These are phyloP conservation scores for Diploptera punctata DNA, from an alignment of 2,888 invertebrate genomes.

Conservation along the genomic window DNA sequence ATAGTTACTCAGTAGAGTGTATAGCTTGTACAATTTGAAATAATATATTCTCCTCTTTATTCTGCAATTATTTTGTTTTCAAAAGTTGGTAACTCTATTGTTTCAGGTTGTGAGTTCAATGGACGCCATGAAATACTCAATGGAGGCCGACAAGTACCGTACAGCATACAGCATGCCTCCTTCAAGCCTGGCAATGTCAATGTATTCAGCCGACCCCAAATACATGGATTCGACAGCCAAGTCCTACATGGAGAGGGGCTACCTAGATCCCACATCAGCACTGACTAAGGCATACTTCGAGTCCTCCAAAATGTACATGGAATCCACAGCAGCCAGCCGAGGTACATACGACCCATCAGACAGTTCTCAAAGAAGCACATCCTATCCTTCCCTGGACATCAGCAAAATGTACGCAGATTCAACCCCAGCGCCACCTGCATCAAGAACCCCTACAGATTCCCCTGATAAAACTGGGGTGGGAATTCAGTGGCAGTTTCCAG, in stretches of 20 bases:
- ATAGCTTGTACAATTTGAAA: too few relatives aligned
- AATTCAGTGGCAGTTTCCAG: too few relatives aligned
- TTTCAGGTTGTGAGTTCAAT: constrained; percentile 73
- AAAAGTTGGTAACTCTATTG: too few relatives aligned
- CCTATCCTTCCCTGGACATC: constrained; percentile 66
- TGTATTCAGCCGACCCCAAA: constrained; percentile 77
- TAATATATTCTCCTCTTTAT: too few relatives aligned
- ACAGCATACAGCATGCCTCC: constrained; percentile 67
- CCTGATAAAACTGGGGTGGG: constrained; percentile 50
- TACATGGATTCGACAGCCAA: constrained; percentile 65
- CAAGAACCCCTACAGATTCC: constrained; percentile 62
- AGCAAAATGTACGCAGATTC: constrained; percentile 70
- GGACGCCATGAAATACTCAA: constrained; percentile 80
- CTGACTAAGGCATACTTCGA: constrained; percentile 75
- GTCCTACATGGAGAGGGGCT: constrained; percentile 66
- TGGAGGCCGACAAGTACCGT: constrained; percentile 79
- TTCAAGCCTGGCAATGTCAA: constrained; percentile 67
- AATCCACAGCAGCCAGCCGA: constrained; percentile 44
- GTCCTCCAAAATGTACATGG: constrained; percentile 74
- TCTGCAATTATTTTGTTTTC: too few relatives aligned
- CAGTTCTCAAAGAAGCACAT: constrained; percentile 45
- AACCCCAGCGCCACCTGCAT: constrained; percentile 40
- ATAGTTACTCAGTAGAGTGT: too few relatives aligned
- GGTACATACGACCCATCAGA: constrained; percentile 39
- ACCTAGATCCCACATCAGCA: constrained; percentile 70